These are phyloP conservation scores for Tokudaia tokunoshimensis DNA, from an alignment of 2,797 vertebrate species.

Conservation along the genomic window DNA sequence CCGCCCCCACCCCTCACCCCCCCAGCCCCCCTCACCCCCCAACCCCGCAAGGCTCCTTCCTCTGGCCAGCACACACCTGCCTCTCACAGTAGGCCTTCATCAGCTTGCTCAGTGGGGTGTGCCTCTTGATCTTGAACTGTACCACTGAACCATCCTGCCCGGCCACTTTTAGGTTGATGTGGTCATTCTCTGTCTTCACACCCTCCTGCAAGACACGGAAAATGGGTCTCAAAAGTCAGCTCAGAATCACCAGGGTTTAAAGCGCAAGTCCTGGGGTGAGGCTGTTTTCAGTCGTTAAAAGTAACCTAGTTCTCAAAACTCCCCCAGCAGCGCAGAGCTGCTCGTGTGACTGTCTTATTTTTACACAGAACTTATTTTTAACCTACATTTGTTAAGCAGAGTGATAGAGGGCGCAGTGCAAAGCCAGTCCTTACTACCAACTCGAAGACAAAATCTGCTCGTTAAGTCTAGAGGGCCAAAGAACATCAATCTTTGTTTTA, in stretches of 20 bases:
- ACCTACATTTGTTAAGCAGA: neutral
- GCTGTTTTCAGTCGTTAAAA: neutral
- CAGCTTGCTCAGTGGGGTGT: conserved; percentile 94
- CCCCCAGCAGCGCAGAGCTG: neutral
- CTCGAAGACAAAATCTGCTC: neutral
- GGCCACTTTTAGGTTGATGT: conserved; percentile 95
- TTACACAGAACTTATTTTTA: conserved; percentile 29
- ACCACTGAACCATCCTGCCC: conserved; percentile 95
- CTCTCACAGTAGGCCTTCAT: conserved; percentile 97
- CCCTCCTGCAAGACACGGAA: conserved; percentile 88
- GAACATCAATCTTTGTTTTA: neutral
- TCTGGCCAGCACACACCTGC: conserved; percentile 88
- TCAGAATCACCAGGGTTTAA: neutral
- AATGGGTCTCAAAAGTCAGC: neutral
- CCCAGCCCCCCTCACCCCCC: no score
- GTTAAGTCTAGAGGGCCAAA: neutral
- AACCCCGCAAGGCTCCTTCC: neutral
- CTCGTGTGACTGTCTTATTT: neutral
- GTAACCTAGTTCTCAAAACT: conserved; percentile 10
- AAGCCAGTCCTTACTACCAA: neutral
- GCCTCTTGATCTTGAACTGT: conserved; percentile 96
- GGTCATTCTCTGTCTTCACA: conserved; percentile 95
- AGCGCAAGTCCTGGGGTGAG: neutral
- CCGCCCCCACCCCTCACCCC: no score
- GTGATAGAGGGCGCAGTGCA: neutral